Conservation (phyloP, 1,140 invertebrate species). For the Bombus ignitus region DNA sequence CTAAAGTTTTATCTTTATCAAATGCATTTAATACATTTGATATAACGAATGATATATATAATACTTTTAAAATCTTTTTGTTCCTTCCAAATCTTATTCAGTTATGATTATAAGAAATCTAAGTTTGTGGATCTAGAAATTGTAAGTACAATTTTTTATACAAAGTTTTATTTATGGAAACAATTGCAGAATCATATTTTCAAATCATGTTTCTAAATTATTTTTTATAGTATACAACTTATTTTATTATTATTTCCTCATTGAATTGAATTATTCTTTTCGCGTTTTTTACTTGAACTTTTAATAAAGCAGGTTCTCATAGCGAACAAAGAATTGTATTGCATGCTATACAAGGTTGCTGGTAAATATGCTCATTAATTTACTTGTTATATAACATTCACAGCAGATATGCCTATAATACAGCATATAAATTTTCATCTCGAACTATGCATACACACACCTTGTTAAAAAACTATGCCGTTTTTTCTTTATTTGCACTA, state of each 20-base stretch:
- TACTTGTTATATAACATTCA: neutral
- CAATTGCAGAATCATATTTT: neutral
- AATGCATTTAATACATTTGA: neutral
- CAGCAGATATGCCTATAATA: neutral
- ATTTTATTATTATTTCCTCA: neutral
- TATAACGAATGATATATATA: neutral
- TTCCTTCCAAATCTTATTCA: neutral
- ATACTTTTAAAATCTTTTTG: neutral
- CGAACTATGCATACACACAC: neutral
- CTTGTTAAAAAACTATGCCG: neutral
- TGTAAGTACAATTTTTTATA: neutral
- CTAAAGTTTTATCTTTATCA: neutral
- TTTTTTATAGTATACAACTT: neutral
- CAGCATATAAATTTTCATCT: neutral
- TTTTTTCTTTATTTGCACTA: slow-evolving; percentile 13
- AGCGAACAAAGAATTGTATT: neutral
- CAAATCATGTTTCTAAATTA: neutral
- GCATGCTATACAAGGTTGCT: neutral
- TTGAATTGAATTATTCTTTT: neutral
- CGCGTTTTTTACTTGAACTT: neutral
- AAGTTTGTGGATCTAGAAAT: neutral
- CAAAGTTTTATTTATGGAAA: neutral
- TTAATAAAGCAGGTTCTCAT: neutral
- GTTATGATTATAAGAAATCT: neutral
- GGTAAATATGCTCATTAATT: slow-evolving; percentile 1